Evolutionary conservation across 2,797 vertebrate genomes (phyloP), one percentile per base, ranked within the genome.

Genomic region (Chelon auratus): DNA sequence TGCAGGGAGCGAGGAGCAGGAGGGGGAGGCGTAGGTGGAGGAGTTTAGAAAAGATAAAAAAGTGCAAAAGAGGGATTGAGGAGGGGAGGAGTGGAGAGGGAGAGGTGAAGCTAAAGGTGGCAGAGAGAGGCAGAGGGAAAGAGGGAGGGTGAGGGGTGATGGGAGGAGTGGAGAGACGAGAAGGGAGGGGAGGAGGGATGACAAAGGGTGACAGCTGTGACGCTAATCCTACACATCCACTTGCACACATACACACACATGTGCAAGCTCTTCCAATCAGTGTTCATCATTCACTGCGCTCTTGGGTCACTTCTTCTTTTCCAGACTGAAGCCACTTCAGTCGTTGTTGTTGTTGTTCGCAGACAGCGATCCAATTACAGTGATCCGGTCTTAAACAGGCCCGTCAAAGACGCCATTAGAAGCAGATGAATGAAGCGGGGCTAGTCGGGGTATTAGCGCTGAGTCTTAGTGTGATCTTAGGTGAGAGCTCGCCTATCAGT

Each of bases 151-250:
- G 61, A 42, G 62, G 81, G 52, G 73, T 68, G 63, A 72, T 45
- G 58, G 72, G 74, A 65, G 61, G 71, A 70, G 45, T 52, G 68
- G 68, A 66, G 50, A 56, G 68, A 80, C 54, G 39, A 62, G 78
- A 30, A 45, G 57, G 40, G 37, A 39, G 47, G 57, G 40, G 37
- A 24, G 42, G 72, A 66, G 60, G 54, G 52, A 76, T 82, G 89
- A 88, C 80, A 83, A 84, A 87, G 85, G 85, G 75, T 87, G 92
- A 93, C 93, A 93, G 89, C 78, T 87, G 84, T 86, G 87, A 91
- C 68, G 61, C 66, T 91, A 93, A 94, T 93, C 93, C 90, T 66
- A 69, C 73, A 76, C 68, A 86, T 84, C 50, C 78, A 87, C 80
- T 80, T 55, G 68, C 83, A 83, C 77, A 83, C 75, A 85, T 52